Base-by-base conservation (phyloP, 2,797 vertebrate genomes). In the Spondyliosoma cantharus region DNA sequence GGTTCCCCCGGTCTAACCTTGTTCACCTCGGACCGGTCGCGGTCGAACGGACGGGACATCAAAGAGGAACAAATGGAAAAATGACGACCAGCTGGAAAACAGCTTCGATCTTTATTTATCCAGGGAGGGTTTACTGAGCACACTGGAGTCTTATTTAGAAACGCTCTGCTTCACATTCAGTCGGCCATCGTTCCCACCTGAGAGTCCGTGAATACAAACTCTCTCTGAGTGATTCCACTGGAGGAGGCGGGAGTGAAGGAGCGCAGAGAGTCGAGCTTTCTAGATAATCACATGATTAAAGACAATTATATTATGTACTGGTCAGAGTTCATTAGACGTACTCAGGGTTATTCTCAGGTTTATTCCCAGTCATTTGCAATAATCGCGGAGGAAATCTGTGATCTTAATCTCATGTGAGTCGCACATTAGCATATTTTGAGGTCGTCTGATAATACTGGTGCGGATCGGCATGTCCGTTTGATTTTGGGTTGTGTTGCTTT, bases 1-100 rank as follows among this genome's bases (percentile, higher is more conserved):
- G 29, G 46, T 61, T 52, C 66, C 65, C 37, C 81, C 86, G 53
- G 63, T 65, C 81, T 56, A 72, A 77, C 89, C 86, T 74, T 72
- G 84, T 76, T 81, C 81, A 81, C 87, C 87, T 83, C 19, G 12
- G 60, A 74, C 59, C 69, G 29, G 20, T 76, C 45, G 11, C 37
- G 0, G 32, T 54, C 14, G 45, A 3, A 62, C 29, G 71, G 64
- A 74, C 6, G 20, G 37, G 45, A 75, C 15, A 57, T 71, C 66
- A 54, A 73, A 75, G 56, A 45, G 48, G 20, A 52, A 52, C 15
- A 27, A 56, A 60, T 22, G 45, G 62, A 65, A 76, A 37, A 74
- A 71, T 4, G 7, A 50, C 17, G 65, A 77, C 15, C 1, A 22
- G 24, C 78, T 73, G n/a, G n/a, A 67, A 37, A 71, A 27, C 29